Percentiles rank a stretch among this genome's conserved stretches.
Evolutionary conservation across 1,140 invertebrate species (phyloP).

Genomic region (Eumaeus atala): DNA sequence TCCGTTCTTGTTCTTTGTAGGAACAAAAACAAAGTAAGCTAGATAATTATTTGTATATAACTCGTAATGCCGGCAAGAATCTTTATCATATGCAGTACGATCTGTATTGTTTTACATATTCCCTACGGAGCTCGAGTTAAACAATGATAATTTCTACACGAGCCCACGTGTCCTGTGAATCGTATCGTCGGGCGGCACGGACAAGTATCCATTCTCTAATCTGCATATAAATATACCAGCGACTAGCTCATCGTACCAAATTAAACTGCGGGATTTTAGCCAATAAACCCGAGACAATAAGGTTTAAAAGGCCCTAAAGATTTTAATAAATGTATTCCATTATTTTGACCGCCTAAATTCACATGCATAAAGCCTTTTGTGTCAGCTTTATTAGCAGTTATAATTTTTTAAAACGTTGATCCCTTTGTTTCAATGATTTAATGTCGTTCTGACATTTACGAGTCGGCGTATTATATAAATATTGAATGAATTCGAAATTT

Average conservation of each 20-base stretch:
- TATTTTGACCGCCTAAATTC: slow-evolving; percentile 30
- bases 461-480: slow-evolving; percentile 28
- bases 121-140: slow-evolving; percentile 30
- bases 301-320: slow-evolving; percentile 21
- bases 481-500: neutral
- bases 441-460: slow-evolving; percentile 32
- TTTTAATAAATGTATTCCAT: slow-evolving; percentile 24
- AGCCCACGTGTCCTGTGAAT: slow-evolving; percentile 36
- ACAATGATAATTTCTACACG: slow-evolving; percentile 56
- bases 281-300: slow-evolving; percentile 23
- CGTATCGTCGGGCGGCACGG: slow-evolving; percentile 37
- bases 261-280: slow-evolving; percentile 28
- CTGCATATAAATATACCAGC: slow-evolving; percentile 45
- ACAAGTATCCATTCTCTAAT: slow-evolving; percentile 56
- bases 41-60: neutral
- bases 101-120: slow-evolving; percentile 24
- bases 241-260: slow-evolving; percentile 28
- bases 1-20: neutral
- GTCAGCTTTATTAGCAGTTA: slow-evolving; percentile 31
- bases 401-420: slow-evolving; percentile 29
- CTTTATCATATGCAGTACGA: slow-evolving; percentile 11
- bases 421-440: slow-evolving; percentile 35
- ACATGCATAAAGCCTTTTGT: slow-evolving; percentile 31
- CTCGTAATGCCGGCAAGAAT: slow-evolving; percentile 3
- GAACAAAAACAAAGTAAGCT: slow-evolving; percentile 6